Conservation (phyloP, 2,113 vertebrate species). For the Sylvia atricapilla region DNA sequence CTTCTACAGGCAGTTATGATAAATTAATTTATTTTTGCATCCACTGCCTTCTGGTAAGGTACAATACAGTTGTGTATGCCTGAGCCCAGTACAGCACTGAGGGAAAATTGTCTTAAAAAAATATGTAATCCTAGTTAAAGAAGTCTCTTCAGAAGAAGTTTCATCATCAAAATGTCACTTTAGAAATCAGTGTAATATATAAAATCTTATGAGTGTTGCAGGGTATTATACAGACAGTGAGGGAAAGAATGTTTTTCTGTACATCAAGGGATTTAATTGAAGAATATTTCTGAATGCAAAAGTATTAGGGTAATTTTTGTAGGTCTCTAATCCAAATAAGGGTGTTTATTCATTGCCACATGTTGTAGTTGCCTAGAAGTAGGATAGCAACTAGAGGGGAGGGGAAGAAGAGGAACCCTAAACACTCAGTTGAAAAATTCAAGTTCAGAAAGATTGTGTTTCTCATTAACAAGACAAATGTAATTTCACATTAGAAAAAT, state of each 20-base stretch:
- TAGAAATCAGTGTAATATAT: neutral
- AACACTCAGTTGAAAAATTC: neutral
- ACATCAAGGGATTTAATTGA: neutral
- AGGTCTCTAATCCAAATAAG: neutral
- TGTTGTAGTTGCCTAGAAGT: neutral
- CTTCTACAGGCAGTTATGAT: neutral
- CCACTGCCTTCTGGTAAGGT: neutral
- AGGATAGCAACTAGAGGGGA: neutral
- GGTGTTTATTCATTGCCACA: neutral
- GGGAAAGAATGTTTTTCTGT: neutral
- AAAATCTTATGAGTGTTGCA: neutral
- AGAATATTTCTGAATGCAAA: neutral
- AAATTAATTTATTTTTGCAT: neutral
- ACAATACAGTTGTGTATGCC: neutral
- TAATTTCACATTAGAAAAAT: neutral
- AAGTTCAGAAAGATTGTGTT: neutral
- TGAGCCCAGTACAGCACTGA: neutral
- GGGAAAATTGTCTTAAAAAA: neutral
- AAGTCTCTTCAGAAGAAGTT: neutral
- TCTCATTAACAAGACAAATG: neutral
- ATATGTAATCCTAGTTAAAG: neutral
- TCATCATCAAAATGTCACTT: neutral
- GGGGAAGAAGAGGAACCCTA: neutral
- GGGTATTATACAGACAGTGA: neutral
- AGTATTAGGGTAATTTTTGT: neutral